Conservation (phyloP, 2,113 vertebrate species). For the Chelonoidis abingdonii region DNA sequence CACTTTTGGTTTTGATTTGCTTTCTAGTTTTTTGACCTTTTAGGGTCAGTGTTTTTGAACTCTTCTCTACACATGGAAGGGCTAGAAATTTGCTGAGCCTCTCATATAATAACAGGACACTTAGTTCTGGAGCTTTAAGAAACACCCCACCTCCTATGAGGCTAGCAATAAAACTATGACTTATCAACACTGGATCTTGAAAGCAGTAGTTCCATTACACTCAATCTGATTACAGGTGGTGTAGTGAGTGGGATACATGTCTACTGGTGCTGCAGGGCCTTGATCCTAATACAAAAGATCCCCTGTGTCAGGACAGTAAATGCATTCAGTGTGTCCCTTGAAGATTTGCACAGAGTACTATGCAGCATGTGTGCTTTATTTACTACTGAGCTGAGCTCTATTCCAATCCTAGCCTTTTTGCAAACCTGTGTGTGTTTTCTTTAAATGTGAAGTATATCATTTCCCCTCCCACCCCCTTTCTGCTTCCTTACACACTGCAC, state of each 20-base stretch:
- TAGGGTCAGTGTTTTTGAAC: rapidly evolving
- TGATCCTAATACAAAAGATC: background rate
- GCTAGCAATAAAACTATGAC: background rate
- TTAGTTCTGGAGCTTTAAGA: rapidly evolving
- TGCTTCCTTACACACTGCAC: background rate
- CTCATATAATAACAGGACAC: rapidly evolving
- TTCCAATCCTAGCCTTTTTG: background rate
- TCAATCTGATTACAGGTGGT: background rate
- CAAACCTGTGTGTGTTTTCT: background rate
- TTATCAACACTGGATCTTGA: rapidly evolving
- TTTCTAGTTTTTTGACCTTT: background rate
- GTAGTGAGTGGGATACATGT: background rate
- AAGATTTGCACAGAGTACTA: background rate
- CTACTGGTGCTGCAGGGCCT: too few species aligned
- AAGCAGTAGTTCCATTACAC: background rate
- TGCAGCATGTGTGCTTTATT: too few species aligned
- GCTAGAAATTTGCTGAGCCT: rapidly evolving
- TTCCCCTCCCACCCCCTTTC: too few species aligned
- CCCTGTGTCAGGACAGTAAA: background rate
- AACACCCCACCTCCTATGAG: rapidly evolving
- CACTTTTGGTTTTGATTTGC: background rate
- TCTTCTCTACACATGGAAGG: rapidly evolving
- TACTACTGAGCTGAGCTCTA: too few species aligned
- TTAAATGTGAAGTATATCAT: background rate
- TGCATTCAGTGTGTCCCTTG: background rate